phyloP scores from a whole-genome alignment of 2,797 vertebrate genomes.

The Lycodopsis pacificus region DNA sequence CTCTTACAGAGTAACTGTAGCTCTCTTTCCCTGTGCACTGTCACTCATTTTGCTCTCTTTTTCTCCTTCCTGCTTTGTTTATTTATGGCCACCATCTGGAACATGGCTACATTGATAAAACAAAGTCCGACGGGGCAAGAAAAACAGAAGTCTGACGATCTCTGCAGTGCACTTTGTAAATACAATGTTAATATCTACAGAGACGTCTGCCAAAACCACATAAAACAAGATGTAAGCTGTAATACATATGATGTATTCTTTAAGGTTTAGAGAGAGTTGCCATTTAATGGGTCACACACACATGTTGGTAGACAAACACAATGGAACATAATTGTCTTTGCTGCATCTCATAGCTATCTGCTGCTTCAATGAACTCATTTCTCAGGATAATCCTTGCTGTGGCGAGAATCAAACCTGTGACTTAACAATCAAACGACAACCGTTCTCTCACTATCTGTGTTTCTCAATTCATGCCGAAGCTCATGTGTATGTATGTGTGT shows the following conservation, averaged over 20 bases:
- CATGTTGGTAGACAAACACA: neutral
- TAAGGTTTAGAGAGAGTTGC: neutral
- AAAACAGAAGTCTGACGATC: neutral
- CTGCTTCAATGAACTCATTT: slow-evolving; percentile 22
- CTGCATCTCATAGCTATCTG: slow-evolving; percentile 10
- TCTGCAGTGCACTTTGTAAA: neutral
- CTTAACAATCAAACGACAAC: slow-evolving; percentile 6
- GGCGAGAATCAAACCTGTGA: slow-evolving; percentile 22
- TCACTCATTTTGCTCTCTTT: slow-evolving; percentile 25
- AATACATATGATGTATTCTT: neutral
- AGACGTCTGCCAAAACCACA: neutral
- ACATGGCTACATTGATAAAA: neutral
- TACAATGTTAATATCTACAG: neutral
- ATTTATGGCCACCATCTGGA: neutral
- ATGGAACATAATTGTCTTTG: slow-evolving; percentile 13
- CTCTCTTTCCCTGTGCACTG: slow-evolving; percentile 1
- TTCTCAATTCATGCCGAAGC: slow-evolving; percentile 9
- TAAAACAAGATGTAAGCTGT: neutral
- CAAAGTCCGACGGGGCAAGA: neutral
- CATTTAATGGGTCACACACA: neutral
- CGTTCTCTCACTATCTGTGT: neutral
- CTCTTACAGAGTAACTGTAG: slow-evolving; percentile 7
- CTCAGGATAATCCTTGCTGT: slow-evolving; percentile 4
- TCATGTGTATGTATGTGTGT: neutral
- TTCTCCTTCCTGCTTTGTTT: slow-evolving; percentile 19